These are phyloP conservation scores for Xestoiulus laeticollis DNA, from an alignment of 2,888 invertebrate species.

Conservation along the genomic window DNA sequence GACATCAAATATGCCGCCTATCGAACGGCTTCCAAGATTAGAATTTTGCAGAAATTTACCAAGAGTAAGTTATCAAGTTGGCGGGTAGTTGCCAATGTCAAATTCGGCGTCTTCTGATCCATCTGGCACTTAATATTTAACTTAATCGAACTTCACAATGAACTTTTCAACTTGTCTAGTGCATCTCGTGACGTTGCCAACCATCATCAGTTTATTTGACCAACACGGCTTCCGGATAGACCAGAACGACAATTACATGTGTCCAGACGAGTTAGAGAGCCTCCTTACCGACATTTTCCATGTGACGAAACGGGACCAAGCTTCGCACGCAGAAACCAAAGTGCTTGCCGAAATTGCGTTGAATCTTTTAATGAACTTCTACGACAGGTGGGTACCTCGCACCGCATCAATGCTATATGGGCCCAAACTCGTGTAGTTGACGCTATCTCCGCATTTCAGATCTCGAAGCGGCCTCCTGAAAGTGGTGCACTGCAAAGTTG, in stretches of 20 bases:
- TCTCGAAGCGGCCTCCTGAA: constrained; percentile 72
- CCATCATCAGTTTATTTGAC: constrained; percentile 76
- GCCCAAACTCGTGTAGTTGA: neutral
- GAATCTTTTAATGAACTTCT: constrained; percentile 74
- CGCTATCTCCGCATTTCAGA: constrained; percentile 65
- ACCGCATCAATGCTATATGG: neutral
- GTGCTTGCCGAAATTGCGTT: constrained; percentile 73
- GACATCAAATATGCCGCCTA: constrained; percentile 79
- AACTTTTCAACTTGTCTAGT: constrained; percentile 62
- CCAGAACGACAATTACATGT: constrained; percentile 74
- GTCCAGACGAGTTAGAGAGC: constrained; percentile 75
- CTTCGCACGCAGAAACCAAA: constrained; percentile 68
- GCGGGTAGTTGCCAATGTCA: neutral
- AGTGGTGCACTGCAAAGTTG: constrained; percentile 75
- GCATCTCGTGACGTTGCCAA: constrained; percentile 68
- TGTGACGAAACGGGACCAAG: constrained; percentile 75
- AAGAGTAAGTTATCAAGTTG: constrained; percentile 68
- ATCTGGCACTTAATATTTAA: too few relatives aligned
- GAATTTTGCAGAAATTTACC: constrained; percentile 72
- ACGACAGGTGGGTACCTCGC: constrained; percentile 69
- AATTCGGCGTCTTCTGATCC: too few relatives aligned
- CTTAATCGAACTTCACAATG: constrained; percentile 54
- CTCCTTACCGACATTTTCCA: constrained; percentile 79
- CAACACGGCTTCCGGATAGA: constrained; percentile 75
- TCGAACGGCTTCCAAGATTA: constrained; percentile 77